Evolutionary conservation across 2,888 invertebrate genomes (phyloP).

Genomic region (Lycophotia porphyrea): DNA sequence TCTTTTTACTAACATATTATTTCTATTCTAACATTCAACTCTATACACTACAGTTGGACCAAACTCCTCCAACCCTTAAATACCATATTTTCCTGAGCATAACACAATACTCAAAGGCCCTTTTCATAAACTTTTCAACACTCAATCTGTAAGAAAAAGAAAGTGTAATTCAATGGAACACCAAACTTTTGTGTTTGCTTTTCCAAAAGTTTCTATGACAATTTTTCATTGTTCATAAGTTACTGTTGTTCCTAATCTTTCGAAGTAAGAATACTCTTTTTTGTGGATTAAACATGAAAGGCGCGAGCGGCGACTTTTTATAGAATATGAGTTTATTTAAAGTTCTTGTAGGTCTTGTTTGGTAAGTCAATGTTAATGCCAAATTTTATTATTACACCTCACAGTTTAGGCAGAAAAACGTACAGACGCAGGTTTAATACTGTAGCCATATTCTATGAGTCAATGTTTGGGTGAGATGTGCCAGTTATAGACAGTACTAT

Average conservation of each 20-base stretch:
- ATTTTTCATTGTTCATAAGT: slow-evolving; percentile 5
- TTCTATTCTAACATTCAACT: not conserved
- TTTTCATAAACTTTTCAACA: slow-evolving; percentile 13
- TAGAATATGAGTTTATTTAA: not conserved
- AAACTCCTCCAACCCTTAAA: not conserved
- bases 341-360: not conserved
- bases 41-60: not conserved
- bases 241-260: slow-evolving; percentile 13
- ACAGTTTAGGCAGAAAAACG: not conserved
- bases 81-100: not conserved
- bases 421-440: not conserved
- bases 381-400: not conserved
- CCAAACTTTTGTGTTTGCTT: not conserved
- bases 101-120: not conserved
- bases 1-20: not conserved
- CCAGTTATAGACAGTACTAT: not conserved
- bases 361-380: not conserved
- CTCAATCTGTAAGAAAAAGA: not conserved
- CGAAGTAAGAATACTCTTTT: not conserved
- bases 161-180: slow-evolving; percentile 9
- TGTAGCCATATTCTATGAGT: not conserved
- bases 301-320: not conserved
- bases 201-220: slow-evolving; percentile 16
- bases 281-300: not conserved
- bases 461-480: not conserved